Evolutionary conservation across 2,888 invertebrate species (phyloP).

Genomic region (Ernsta delagoae): DNA sequence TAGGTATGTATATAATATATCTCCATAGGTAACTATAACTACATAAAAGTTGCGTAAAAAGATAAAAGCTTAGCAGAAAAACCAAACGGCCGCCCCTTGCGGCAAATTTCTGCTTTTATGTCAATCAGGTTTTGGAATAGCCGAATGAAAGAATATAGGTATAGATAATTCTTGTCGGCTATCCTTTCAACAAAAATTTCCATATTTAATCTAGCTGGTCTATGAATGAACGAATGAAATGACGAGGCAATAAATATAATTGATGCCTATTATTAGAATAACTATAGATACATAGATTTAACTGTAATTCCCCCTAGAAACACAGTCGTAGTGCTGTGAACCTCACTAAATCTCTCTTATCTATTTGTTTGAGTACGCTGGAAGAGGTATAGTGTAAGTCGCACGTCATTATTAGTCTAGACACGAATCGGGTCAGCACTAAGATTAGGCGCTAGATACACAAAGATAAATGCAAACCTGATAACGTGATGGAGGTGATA

Average conservation of each 20-base stretch:
- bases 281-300: no score
- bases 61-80: no score
- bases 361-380: constrained; percentile 65
- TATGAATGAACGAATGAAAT: not conserved
- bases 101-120: not conserved
- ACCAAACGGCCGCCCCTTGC: not conserved
- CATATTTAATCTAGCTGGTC: not conserved
- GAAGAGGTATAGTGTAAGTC: constrained; percentile 68
- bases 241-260: not conserved
- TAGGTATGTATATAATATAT: no score
- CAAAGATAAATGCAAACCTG: constrained; percentile 55
- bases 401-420: constrained; percentile 76
- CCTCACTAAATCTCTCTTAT: constrained; percentile 64
- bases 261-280: not conserved
- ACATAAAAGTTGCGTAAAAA: no score
- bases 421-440: constrained; percentile 69
- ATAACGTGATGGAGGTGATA: constrained; percentile 57
- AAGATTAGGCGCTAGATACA: constrained; percentile 70
- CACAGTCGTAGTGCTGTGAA: constrained; percentile 8
- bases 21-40: no score
- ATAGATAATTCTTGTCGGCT: constrained; percentile 1
- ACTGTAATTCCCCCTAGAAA: constrained; percentile 4
- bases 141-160: not conserved
- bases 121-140: not conserved
- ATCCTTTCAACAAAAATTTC: not conserved